Evolutionary conservation across 2,797 vertebrate species (phyloP), one percentile per base, ranked within the genome.

Genomic region (Pachyuromys duprasi): DNA sequence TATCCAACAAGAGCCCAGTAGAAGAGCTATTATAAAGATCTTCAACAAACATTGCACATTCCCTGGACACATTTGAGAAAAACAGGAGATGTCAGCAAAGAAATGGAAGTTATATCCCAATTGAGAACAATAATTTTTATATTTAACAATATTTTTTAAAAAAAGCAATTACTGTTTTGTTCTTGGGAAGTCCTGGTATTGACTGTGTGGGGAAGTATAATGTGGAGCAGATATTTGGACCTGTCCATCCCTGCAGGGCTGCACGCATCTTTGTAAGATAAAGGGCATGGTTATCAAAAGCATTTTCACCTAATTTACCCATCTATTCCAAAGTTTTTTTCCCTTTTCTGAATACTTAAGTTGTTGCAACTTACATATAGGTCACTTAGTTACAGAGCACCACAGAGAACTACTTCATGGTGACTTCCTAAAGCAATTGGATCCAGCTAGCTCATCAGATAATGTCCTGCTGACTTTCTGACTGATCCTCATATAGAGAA

Each of bases 21-120:
- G 22, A 79, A 9, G 15, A 39, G n/a, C 31, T 67, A 28, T 55
- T 33, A 18, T 36, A 53, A 74, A 67, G 31, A 26, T n/a, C 45
- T 81, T 93, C 26, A 86, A 15, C 39, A 82, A 55, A 24, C 62
- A 31, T 75, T 62, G 69, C n/a, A 83, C 60, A 45, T 75, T 83
- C 45, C 74, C 75, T 75, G 63, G 53, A 94, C 69, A 92, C 65
- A 62, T 69, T 67, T 80, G 42, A 89, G 79, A 91, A 93, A 93
- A 89, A 57, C 42, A 65, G 63, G 49, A 88, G 60, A 74, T 86
- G 33, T 91, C 18, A 93, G 57, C n/a, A 69, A 62, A 80, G 63
- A 90, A 45, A 67, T 63, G 5, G 15, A 93, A 81, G 8, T 86
- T 63, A 80, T 31, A 33, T 86, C 65, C 79, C 45, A 72, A 86